Conservation (phyloP, 2,888 invertebrate species). For the Archips crataeganus region DNA sequence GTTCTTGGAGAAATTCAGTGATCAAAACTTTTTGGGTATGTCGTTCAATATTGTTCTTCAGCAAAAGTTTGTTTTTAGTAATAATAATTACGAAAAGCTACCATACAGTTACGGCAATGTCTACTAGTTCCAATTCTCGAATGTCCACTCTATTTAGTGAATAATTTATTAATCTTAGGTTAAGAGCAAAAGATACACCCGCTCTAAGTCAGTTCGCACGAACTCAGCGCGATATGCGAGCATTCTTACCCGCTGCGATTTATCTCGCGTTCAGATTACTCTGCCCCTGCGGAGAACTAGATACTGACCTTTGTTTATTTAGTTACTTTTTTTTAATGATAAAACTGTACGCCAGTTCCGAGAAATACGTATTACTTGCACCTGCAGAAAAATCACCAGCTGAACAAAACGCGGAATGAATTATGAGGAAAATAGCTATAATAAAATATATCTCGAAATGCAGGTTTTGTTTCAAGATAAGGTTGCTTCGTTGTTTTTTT, state of each 20-base stretch:
- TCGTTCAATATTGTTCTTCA: too few relatives aligned
- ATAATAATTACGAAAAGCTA: background rate
- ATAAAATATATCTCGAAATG: background rate
- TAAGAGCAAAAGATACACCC: conserved; percentile 56
- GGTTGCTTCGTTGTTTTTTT: background rate
- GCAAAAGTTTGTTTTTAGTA: too few relatives aligned
- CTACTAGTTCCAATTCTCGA: background rate
- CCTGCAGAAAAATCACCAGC: background rate
- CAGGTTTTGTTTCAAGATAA: background rate
- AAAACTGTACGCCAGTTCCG: conserved; percentile 20
- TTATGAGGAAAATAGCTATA: background rate
- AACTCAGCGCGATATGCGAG: conserved; percentile 65
- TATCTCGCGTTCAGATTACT: conserved; percentile 67
- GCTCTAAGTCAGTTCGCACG: conserved; percentile 66
- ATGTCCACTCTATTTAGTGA: conserved; percentile 22
- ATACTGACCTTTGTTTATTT: conserved; percentile 42
- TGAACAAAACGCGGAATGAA: background rate
- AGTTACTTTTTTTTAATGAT: conserved; percentile 30
- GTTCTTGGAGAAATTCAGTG: too few relatives aligned
- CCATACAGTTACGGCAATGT: background rate
- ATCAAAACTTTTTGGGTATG: too few relatives aligned
- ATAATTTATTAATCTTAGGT: conserved; percentile 35
- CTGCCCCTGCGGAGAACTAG: conserved; percentile 46
- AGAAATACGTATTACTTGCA: background rate
- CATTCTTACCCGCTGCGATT: conserved; percentile 57